Conservation (phyloP, 2,888 invertebrate genomes). For the Cyclophora punctaria region DNA sequence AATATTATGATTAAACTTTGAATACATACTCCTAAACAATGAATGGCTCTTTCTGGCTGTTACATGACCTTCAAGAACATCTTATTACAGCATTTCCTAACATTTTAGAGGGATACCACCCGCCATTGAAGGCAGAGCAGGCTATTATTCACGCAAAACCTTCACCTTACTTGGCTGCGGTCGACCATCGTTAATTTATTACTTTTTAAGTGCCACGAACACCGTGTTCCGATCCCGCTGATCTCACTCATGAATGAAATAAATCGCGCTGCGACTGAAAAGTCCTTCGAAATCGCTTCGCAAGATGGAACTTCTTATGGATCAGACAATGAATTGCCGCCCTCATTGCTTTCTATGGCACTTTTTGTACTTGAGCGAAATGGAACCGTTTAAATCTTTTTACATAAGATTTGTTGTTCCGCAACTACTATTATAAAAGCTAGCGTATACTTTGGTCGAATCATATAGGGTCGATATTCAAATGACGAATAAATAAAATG, state of each 20-base stretch:
- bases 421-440: too few relatives aligned
- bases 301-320: slow-evolving; percentile 14
- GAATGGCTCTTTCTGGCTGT: too few relatives aligned
- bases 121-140: background rate
- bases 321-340: slow-evolving; percentile 20
- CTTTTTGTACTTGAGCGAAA: background rate
- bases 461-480: too few relatives aligned
- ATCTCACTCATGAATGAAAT: slow-evolving; percentile 34
- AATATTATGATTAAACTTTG: too few relatives aligned
- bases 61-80: background rate
- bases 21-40: too few relatives aligned
- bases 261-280: slow-evolving; percentile 26
- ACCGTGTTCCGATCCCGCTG: slow-evolving; percentile 41
- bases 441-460: too few relatives aligned
- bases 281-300: slow-evolving; percentile 17
- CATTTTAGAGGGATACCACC: background rate
- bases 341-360: slow-evolving; percentile 17
- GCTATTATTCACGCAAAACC: slow-evolving; percentile 47
- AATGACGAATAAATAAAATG: too few relatives aligned
- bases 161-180: slow-evolving; percentile 36
- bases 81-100: background rate
- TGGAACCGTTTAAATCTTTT: background rate
- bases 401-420: background rate
- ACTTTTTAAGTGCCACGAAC: slow-evolving; percentile 56
- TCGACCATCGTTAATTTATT: slow-evolving; percentile 51